Conservation (phyloP, 2,113 vertebrate species). For the Oryzias celebensis region DNA sequence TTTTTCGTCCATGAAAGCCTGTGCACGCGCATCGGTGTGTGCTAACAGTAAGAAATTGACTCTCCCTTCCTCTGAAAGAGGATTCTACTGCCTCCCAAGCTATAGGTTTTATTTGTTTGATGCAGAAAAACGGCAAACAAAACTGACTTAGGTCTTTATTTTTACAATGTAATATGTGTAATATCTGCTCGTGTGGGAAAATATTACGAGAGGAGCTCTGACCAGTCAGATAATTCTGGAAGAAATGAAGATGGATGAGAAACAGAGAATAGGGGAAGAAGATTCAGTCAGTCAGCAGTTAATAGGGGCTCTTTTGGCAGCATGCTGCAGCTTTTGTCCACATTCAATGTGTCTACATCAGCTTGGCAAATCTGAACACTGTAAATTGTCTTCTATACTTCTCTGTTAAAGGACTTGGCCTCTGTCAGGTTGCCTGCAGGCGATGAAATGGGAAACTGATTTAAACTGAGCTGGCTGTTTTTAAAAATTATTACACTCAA, state of each 20-base stretch:
- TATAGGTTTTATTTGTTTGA: too few relatives aligned
- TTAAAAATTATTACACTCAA: conserved; percentile 5
- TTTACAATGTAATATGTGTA: too few relatives aligned
- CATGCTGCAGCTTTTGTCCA: conserved; percentile 9
- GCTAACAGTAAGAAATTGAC: conserved; percentile 13
- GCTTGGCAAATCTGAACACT: conserved; percentile 29
- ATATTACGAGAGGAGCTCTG: too few relatives aligned
- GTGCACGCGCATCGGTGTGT: background rate
- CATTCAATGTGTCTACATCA: conserved; percentile 31
- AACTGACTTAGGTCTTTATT: background rate
- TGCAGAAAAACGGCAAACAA: background rate
- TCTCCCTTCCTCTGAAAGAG: conserved; percentile 3
- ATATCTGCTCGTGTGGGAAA: too few relatives aligned
- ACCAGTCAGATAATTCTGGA: background rate
- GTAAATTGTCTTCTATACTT: conserved; percentile 16
- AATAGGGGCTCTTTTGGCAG: conserved; percentile 20
- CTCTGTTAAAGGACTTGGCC: conserved; percentile 10
- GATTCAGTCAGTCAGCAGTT: conserved; percentile 18
- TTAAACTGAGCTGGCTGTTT: conserved; percentile 18
- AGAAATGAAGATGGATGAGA: background rate
- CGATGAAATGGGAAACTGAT: conserved; percentile 14
- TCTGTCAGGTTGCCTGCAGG: conserved; percentile 10
- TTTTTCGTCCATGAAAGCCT: background rate
- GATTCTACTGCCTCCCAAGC: too few relatives aligned
- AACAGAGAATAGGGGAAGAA: background rate